Percentiles rank a stretch among this genome's conserved stretches.
These are phyloP conservation scores for Nephrocerus scutellatus DNA, from an alignment of 2,888 invertebrate species.

Conservation along the genomic window DNA sequence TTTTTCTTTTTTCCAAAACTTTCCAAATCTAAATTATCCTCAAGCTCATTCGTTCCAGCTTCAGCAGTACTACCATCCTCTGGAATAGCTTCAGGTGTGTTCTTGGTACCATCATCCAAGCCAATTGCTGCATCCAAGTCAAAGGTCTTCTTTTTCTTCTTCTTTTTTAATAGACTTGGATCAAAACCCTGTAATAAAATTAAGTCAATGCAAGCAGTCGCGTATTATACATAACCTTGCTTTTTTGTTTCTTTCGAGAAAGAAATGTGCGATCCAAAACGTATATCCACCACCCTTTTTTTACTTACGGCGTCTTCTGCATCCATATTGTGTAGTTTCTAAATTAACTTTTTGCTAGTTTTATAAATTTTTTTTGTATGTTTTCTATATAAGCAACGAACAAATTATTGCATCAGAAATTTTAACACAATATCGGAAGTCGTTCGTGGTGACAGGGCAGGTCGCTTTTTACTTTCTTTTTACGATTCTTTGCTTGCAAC, in stretches of 20 bases:
- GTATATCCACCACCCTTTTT: too few relatives aligned
- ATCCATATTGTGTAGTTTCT: conserved; percentile 29
- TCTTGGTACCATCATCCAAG: conserved; percentile 50
- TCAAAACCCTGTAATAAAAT: conserved; percentile 63
- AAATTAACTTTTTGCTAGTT: conserved; percentile 5
- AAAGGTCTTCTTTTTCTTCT: conserved; percentile 92
- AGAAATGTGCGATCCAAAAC: too few relatives aligned
- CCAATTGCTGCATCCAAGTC: conserved; percentile 81
- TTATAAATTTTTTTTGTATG: conserved; percentile 3
- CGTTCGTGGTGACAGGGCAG: conserved; percentile 25
- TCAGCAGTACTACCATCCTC: conserved; percentile 48
- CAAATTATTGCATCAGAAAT: conserved; percentile 35
- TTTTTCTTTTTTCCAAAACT: conserved; percentile 83
- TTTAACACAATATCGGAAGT: conserved; percentile 13
- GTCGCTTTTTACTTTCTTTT: conserved; percentile 6
- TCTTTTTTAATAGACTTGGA: conserved; percentile 79
- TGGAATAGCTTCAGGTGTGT: conserved; percentile 51
- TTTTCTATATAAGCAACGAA: conserved; percentile 10
- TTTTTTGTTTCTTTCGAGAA: too few relatives aligned
- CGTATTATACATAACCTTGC: too few relatives aligned
- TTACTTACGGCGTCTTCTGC: conserved; percentile 35
- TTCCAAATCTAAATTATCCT: conserved; percentile 73
- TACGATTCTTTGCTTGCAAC: not conserved
- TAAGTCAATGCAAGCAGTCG: too few relatives aligned
- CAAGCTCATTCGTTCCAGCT: conserved; percentile 51